phyloP scores from a whole-genome alignment of 2,888 invertebrate genomes.

The Steinernema hermaphroditum region DNA sequence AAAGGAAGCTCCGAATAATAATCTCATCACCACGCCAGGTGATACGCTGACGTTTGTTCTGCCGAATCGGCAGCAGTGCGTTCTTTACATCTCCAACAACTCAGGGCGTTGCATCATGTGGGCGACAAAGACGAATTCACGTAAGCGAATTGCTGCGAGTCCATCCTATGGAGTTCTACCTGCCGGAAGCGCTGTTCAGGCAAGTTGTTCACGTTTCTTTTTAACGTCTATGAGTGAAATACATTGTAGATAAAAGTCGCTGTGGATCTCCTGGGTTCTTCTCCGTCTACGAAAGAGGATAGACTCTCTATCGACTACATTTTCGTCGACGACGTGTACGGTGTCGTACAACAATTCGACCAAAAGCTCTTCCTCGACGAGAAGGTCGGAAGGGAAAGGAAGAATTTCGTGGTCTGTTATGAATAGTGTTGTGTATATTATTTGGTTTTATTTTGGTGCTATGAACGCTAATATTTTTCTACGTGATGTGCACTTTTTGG shows the following conservation, averaged over 20 bases:
- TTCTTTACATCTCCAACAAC: neutral
- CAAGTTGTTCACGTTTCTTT: neutral
- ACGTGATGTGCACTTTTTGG: too few species aligned
- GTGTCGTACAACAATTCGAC: neutral
- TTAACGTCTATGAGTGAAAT: neutral
- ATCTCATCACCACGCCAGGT: neutral
- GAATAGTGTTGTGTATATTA: neutral
- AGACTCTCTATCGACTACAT: constrained; percentile 3
- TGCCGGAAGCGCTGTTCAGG: neutral
- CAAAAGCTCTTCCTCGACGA: constrained; percentile 1
- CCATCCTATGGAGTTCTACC: neutral
- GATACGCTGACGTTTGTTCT: neutral
- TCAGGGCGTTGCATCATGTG: neutral
- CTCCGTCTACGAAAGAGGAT: neutral
- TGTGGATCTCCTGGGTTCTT: neutral
- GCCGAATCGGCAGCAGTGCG: constrained; percentile 1
- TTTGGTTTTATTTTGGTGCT: too few species aligned
- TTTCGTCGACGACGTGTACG: neutral
- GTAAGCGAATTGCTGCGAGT: neutral
- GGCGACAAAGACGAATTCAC: constrained; percentile 7
- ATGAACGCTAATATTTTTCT: too few species aligned
- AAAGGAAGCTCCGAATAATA: neutral
- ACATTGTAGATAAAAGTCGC: neutral
- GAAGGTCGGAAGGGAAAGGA: neutral
- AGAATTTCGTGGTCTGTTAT: neutral